Evolutionary conservation across 2,888 invertebrate genomes (phyloP).

Genomic region (Lepeophtheirus nordmannii): DNA sequence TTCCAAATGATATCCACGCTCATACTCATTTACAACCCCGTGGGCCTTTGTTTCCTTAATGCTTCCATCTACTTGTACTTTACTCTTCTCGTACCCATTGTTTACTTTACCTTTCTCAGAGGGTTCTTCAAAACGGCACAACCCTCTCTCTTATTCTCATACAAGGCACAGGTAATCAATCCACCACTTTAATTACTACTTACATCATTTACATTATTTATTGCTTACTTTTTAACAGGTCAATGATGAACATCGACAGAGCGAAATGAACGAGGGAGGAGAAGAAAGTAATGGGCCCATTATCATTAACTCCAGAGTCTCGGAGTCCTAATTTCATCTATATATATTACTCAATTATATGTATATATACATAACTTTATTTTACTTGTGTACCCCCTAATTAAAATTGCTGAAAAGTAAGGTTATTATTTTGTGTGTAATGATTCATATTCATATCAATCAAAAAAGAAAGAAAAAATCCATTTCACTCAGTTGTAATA

Average conservation of each 20-base stretch:
- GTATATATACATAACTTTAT: no score
- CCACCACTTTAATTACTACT: not conserved
- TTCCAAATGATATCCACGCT: not conserved
- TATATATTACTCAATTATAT: no score
- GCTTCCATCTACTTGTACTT: slow-evolving; percentile 5
- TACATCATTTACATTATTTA: not conserved
- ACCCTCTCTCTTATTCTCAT: slow-evolving; percentile 6
- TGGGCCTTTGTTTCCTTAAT: slow-evolving; percentile 2
- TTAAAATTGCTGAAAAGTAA: no score
- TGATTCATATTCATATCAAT: no score
- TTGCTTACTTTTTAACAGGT: not conserved
- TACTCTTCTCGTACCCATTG: not conserved
- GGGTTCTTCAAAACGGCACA: slow-evolving; percentile 13
- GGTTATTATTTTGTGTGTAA: no score
- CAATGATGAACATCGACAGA: not conserved
- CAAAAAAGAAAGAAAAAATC: no score
- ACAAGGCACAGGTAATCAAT: slow-evolving; percentile 15
- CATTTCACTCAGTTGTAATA: no score
- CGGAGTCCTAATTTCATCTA: not conserved
- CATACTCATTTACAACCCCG: not conserved
- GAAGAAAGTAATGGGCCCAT: not conserved
- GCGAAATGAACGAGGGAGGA: not conserved
- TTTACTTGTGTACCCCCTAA: no score
- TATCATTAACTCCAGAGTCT: not conserved
- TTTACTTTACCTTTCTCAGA: slow-evolving; percentile 10